Base-by-base conservation (phyloP, 2,797 vertebrate species). In the Falco novaeseelandiae region DNA sequence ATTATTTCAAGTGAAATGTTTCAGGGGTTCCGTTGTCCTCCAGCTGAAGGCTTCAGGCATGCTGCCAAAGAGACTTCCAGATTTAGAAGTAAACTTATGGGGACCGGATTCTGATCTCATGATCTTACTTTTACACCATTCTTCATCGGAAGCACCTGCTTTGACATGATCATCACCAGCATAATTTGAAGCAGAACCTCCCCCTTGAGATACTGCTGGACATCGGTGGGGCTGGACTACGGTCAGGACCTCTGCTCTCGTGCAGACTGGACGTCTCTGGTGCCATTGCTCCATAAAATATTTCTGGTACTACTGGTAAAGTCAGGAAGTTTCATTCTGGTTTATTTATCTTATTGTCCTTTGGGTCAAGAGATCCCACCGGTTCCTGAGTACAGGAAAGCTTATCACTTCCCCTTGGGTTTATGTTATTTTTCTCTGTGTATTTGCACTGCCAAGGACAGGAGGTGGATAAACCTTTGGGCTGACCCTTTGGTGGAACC, bases 141-240 rank as follows among this genome's bases (percentile, higher is more conserved):
- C 65, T 80, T 84, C 46, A 77, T 49, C 59, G 74, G 18, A 77
- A 78, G 9, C 26, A 46, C 61, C n/a, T 81, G 40, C n/a, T 82
- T 55, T 51, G 23, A 23, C 59, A 3, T 57, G 40, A 25, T 69
- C 12, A 7, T 18, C 19, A 1, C 0, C 0, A 82, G 29, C 14
- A 3, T 42, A 20, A 23, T 20, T 7, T 58, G 58, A 48, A 84
- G 83, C 38, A 51, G 73, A 73, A 69, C 36, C 15, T 87, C 13
- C 9, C 12, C n/a, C 30, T 49, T 49, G 74, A 48, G 70, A 42
- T 78, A 15, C 3, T 65, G 46, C 21, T 76, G 73, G 59, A 14
- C 14, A 3, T 15, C 1, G 3, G 19, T 62, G 36, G 42, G 69
- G 16, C 22, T 38, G 52, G 57, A 57, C 27, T 14, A 10, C 0